Conservation (phyloP, 2,888 invertebrate species). For the Apotomis capreana region DNA sequence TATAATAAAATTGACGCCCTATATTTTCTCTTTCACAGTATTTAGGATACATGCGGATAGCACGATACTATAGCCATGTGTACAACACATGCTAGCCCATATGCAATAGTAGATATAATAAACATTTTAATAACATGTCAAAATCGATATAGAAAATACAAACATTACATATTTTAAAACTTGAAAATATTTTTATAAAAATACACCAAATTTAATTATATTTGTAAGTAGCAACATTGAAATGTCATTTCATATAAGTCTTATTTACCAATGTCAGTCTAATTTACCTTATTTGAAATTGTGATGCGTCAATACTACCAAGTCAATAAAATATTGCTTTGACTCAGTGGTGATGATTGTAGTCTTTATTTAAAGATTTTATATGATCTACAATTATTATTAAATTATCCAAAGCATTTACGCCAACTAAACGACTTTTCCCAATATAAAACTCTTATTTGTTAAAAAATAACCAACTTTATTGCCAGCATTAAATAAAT, state of each 20-base stretch:
- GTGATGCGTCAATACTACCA: constrained; percentile 28
- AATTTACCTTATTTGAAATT: constrained; percentile 25
- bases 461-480: neutral
- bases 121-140: constrained; percentile 24
- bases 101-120: constrained; percentile 15
- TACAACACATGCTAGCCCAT: constrained; percentile 23
- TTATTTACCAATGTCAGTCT: constrained; percentile 41
- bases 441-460: neutral
- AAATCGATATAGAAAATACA: constrained; percentile 16
- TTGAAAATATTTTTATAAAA: constrained; percentile 20
- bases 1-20: neutral
- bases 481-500: neutral
- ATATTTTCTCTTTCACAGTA: constrained; percentile 7
- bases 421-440: neutral
- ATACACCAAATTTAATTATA: constrained; percentile 19
- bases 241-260: constrained; percentile 37
- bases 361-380: no score
- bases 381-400: no score
- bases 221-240: constrained; percentile 12
- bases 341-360: neutral
- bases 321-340: constrained; percentile 1
- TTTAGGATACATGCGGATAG: constrained; percentile 10
- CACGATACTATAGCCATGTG: constrained; percentile 5
- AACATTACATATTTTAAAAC: constrained; percentile 6
- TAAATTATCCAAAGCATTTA: no score